Percentiles rank a stretch among this genome's conserved stretches.
These are phyloP conservation scores for Agrotis segetum DNA, from an alignment of 2,888 invertebrate genomes.

Conservation along the genomic window DNA sequence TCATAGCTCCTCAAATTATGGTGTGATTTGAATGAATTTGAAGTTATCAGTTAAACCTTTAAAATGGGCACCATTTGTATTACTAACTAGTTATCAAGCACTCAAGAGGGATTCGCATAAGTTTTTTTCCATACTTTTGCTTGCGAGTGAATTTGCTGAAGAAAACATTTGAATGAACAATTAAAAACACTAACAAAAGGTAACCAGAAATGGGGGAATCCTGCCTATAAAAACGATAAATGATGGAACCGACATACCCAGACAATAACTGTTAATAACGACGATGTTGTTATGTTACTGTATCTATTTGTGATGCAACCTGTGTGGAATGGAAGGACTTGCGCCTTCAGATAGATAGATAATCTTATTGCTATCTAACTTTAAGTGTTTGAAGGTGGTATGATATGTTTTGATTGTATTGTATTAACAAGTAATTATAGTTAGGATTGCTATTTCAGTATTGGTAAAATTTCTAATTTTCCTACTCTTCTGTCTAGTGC, in stretches of 20 bases:
- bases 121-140: too few relatives aligned
- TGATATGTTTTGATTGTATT: slow-evolving; percentile 6
- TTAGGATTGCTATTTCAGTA: background rate
- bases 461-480: background rate
- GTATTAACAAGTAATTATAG: background rate
- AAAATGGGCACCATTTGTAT: too few relatives aligned
- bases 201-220: background rate
- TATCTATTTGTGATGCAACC: background rate
- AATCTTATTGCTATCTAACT: slow-evolving; percentile 12
- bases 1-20: too few relatives aligned
- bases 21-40: too few relatives aligned
- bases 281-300: too few relatives aligned
- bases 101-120: too few relatives aligned
- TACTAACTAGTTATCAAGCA: too few relatives aligned
- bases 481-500: too few relatives aligned
- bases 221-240: background rate
- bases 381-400: slow-evolving; percentile 1
- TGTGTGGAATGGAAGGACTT: slow-evolving; percentile 15
- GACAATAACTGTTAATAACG: background rate
- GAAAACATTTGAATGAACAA: background rate
- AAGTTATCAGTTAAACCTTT: too few relatives aligned
- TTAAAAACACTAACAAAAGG: background rate
- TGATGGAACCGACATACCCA: background rate
- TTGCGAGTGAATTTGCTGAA: too few relatives aligned
- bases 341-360: background rate